Evolutionary conservation across 2,797 vertebrate genomes (phyloP).

Genomic region (Molothrus aeneus): DNA sequence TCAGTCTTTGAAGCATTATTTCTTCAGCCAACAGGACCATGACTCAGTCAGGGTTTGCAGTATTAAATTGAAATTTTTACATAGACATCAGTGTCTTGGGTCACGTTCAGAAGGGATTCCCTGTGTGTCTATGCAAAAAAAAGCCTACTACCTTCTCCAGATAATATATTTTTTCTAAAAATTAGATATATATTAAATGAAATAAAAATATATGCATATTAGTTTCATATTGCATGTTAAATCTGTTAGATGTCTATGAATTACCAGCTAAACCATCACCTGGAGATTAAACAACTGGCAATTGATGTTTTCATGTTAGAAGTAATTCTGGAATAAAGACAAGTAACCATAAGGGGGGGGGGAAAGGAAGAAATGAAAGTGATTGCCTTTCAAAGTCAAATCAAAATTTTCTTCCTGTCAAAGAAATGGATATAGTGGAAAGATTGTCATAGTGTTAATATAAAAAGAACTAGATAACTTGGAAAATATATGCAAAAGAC

Average conservation of each 20-base stretch:
- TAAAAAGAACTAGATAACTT: conserved; percentile 41
- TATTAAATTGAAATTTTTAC: not conserved
- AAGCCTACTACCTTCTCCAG: not conserved
- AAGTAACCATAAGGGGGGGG: not conserved
- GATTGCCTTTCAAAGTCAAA: not conserved
- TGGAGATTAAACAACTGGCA: not conserved
- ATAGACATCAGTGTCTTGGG: not conserved
- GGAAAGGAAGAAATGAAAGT: not conserved
- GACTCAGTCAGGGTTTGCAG: not conserved
- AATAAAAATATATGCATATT: not conserved
- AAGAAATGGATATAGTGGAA: not conserved
- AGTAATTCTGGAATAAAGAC: not conserved
- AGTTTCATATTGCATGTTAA: not conserved
- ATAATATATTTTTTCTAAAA: not conserved
- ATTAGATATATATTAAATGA: not conserved
- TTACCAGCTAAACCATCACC: not conserved
- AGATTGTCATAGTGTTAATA: not conserved
- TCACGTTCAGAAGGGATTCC: not conserved
- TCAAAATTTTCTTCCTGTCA: not conserved
- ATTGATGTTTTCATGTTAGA: not conserved
- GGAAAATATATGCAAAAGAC: not conserved
- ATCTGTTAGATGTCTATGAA: not conserved
- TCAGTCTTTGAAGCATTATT: not conserved
- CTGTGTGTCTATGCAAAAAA: not conserved
- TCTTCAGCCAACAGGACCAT: not conserved